phyloP scores from a whole-genome alignment of 64 coral and sea anemone genomes.

The Montipora capricornis region DNA sequence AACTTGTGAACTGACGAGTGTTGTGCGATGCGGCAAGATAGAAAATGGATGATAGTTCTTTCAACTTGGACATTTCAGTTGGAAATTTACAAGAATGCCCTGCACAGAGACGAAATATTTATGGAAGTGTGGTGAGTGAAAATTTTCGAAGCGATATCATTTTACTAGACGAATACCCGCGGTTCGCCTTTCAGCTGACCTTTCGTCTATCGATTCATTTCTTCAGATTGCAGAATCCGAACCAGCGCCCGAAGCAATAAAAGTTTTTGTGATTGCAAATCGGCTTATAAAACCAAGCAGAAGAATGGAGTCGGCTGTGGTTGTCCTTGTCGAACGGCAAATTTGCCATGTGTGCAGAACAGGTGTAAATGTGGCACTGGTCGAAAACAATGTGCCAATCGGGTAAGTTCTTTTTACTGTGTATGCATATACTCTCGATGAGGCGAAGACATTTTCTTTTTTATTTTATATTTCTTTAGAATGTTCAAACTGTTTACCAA shows the following conservation, averaged over 20 bases:
- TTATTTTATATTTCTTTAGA: not conserved
- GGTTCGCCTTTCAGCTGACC: not conserved
- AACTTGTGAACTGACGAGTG: not conserved
- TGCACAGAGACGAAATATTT: conserved; percentile 1
- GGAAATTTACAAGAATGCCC: not conserved
- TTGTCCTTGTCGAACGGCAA: not conserved
- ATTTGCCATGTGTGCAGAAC: not conserved
- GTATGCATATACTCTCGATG: not conserved
- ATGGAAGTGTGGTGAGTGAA: not conserved
- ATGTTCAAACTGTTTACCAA: too few relatives aligned
- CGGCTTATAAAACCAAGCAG: not conserved
- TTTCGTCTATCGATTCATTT: not conserved
- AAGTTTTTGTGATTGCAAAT: not conserved
- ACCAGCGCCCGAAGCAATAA: not conserved
- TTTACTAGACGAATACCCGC: not conserved
- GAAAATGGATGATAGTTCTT: not conserved
- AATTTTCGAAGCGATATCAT: not conserved
- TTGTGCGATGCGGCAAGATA: not conserved
- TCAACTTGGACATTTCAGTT: not conserved
- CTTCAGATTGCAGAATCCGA: not conserved
- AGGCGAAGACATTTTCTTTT: not conserved
- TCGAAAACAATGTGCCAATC: not conserved
- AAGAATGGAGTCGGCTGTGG: not conserved
- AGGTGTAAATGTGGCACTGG: not conserved
- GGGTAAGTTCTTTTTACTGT: not conserved